These are phyloP conservation scores for Hucho hucho DNA, from an alignment of 2,113 vertebrate genomes.

Conservation along the genomic window DNA sequence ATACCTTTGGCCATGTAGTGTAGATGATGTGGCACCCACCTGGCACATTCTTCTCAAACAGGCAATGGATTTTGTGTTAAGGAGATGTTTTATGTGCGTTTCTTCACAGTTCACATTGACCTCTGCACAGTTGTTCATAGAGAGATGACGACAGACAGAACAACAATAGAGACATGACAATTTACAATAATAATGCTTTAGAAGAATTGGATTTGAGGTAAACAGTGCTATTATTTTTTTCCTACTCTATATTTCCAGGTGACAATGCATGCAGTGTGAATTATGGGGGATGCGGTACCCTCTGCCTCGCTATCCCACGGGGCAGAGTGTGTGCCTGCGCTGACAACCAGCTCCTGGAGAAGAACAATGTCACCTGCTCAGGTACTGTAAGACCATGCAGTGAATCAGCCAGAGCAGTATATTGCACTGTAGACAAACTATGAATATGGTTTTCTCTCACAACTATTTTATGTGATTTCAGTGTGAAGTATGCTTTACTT, in stretches of 20 bases:
- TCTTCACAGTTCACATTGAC: conserved; percentile 14
- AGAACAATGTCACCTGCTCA: conserved; percentile 89
- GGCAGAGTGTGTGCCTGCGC: conserved; percentile 95
- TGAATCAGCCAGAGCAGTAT: neutral
- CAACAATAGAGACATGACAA: conserved; percentile 16
- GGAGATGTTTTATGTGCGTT: conserved; percentile 38
- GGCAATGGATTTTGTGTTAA: conserved; percentile 42
- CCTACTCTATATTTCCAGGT: conserved; percentile 76
- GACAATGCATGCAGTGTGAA: conserved; percentile 93
- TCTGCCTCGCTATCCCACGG: conserved; percentile 92
- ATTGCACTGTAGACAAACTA: neutral
- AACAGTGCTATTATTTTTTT: conserved; percentile 41
- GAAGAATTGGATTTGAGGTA: conserved; percentile 49
- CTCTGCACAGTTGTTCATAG: conserved; percentile 20
- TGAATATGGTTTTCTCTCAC: neutral
- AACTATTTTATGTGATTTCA: neutral
- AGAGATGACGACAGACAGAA: conserved; percentile 24
- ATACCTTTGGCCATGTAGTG: too few relatives aligned
- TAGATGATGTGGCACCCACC: conserved; percentile 27
- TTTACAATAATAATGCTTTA: conserved; percentile 14
- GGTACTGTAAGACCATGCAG: conserved; percentile 73
- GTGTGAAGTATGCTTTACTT: neutral
- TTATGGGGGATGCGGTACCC: conserved; percentile 91
- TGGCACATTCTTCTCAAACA: conserved; percentile 29
- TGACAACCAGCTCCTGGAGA: conserved; percentile 93